Base-by-base conservation (phyloP, 92 coral and sea anemone species). In the Blastomussa wellsi region DNA sequence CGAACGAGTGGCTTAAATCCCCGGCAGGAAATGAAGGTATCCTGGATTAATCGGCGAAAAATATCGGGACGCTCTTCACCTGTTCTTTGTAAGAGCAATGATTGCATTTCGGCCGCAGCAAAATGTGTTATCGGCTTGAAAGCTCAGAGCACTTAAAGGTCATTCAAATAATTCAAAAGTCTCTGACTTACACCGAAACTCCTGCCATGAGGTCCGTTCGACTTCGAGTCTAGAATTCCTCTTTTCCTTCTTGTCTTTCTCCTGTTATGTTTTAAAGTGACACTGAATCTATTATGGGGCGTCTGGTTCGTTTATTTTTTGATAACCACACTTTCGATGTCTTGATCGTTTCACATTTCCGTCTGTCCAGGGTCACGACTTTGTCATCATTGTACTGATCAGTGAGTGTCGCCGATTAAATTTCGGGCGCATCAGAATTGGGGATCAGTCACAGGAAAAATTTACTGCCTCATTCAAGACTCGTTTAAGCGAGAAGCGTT, bases 381-480 rank as follows among this genome's bases (percentile, higher is more conserved):
- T 29, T 64, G 73, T 65, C 59, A 65, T 60, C 77, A 39, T 68
- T 42, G 47, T 39, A 28, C 49, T 52, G 78, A 52, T 52, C 24
- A 82, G 65, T 38, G 51, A 72, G 78, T 49, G 64, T 37, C 72
- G 69, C 69, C 59, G 85, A 68, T 81, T 68, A 69, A 81, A 82
- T 71, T 71, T 77, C 78, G 9, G 53, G 35, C 78, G 86, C 65
- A 33, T 70, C 69, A 70, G 35, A 13, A 48, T 7, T 35, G 33
- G 84, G 35, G 62, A 36, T 48, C 78, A 51, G 31, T 15, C 78
- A 55, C 41, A 39, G 2, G 33, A n/a, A 39, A 15, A 41, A 35
- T 36, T 69, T 17, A 36, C n/a, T 22, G 41, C 5, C 75, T 70
- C 75, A 19, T 70, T 7, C 28, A 35, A 35, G 75, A 37, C 75